These are phyloP conservation scores for Varroa destructor DNA, from an alignment of 1,140 invertebrate genomes.

Conservation along the genomic window DNA sequence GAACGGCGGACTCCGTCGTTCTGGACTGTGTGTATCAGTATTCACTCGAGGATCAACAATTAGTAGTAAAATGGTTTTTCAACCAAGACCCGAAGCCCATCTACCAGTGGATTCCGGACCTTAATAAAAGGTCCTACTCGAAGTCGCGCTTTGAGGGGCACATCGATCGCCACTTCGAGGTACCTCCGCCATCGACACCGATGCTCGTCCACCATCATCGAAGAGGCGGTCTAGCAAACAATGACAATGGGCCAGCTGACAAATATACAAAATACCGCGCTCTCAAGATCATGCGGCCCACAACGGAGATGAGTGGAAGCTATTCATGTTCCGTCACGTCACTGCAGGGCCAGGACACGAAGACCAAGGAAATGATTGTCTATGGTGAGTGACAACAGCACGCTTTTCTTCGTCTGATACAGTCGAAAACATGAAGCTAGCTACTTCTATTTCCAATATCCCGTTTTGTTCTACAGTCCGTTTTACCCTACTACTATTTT, in stretches of 20 bases:
- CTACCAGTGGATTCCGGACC: slow-evolving; percentile 61
- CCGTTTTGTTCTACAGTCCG: too few species aligned
- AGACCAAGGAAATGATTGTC: slow-evolving; percentile 56
- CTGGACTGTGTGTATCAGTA: slow-evolving; percentile 61
- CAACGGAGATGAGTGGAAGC: slow-evolving; percentile 57
- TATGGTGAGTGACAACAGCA: slow-evolving; percentile 40
- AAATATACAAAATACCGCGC: slow-evolving; percentile 56
- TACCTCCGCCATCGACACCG: slow-evolving; percentile 43
- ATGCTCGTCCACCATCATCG: slow-evolving; percentile 35
- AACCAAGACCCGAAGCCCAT: slow-evolving; percentile 52
- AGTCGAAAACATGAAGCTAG: too few species aligned
- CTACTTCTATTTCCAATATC: too few species aligned
- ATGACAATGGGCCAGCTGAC: slow-evolving; percentile 48
- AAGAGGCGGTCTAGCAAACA: slow-evolving; percentile 37
- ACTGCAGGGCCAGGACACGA: slow-evolving; percentile 52
- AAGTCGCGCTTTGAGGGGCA: slow-evolving; percentile 49
- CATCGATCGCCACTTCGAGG: slow-evolving; percentile 54
- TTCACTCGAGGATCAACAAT: slow-evolving; percentile 44
- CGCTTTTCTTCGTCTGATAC: too few species aligned
- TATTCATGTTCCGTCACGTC: slow-evolving; percentile 67
- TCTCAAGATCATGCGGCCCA: slow-evolving; percentile 56
- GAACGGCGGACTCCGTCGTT: slow-evolving; percentile 50
- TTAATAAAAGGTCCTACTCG: slow-evolving; percentile 48
- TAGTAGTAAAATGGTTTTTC: slow-evolving; percentile 67
- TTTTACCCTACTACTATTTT: too few species aligned